These are phyloP conservation scores for Callipepla squamata DNA, from an alignment of 2,113 vertebrate genomes.

Conservation along the genomic window DNA sequence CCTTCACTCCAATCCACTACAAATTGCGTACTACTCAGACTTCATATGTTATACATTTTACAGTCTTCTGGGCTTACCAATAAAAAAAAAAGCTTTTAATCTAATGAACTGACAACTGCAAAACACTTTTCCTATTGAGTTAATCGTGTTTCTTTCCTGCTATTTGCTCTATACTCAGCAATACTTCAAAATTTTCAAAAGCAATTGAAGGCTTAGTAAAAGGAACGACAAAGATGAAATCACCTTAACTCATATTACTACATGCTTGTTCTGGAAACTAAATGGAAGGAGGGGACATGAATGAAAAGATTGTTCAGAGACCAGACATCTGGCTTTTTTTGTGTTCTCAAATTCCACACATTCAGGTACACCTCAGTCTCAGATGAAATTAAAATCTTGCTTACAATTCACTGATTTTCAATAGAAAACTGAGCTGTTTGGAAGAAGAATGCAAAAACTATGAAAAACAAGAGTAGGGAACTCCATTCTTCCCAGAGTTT, in stretches of 20 bases:
- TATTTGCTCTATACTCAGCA: neutral
- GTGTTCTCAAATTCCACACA: neutral
- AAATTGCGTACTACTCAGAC: neutral
- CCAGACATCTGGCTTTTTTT: neutral
- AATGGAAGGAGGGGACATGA: neutral
- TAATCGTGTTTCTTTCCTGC: neutral
- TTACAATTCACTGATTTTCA: neutral
- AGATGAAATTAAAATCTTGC: neutral
- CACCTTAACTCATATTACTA: neutral
- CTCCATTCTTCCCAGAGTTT: neutral
- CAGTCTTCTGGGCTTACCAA: neutral
- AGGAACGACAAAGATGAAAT: neutral
- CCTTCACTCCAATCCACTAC: neutral
- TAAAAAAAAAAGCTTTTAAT: neutral
- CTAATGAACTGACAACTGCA: neutral
- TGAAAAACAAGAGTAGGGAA: neutral
- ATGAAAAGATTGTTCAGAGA: neutral
- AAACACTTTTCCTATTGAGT: neutral
- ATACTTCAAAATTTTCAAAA: neutral
- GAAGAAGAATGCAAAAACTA: neutral
- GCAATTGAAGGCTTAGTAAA: neutral
- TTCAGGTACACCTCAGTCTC: neutral
- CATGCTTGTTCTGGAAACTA: neutral
- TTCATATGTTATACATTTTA: neutral
- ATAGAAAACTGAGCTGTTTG: neutral